Conservation (phyloP, 2,113 vertebrate species). For the Cacatua alba region DNA sequence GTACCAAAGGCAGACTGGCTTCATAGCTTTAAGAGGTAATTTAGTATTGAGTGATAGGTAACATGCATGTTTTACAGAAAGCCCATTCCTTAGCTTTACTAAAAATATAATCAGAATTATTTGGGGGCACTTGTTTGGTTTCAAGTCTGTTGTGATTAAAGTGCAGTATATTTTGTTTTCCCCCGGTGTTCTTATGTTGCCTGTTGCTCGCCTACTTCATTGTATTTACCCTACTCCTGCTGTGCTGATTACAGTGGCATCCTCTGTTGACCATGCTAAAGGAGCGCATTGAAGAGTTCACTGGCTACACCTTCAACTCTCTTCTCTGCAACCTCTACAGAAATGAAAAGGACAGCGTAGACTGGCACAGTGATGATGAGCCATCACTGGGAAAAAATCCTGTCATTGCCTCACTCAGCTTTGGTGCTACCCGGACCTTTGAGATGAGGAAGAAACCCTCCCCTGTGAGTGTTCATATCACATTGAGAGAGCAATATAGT, state of each 20-base stretch:
- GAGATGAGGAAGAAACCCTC: slow-evolving; percentile 90
- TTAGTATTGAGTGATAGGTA: not conserved
- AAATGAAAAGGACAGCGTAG: slow-evolving; percentile 89
- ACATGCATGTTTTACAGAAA: not conserved
- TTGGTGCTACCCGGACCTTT: slow-evolving; percentile 90
- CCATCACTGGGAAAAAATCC: slow-evolving; percentile 82
- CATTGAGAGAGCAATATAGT: not conserved
- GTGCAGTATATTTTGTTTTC: not conserved
- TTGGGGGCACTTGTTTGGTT: not conserved
- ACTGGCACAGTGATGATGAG: slow-evolving; percentile 95
- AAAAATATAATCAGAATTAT: not conserved
- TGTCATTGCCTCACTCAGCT: slow-evolving; percentile 89
- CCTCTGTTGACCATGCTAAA: slow-evolving; percentile 80
- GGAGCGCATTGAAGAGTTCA: slow-evolving; percentile 73
- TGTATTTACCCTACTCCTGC: not conserved
- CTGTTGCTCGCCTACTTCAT: not conserved
- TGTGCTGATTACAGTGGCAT: slow-evolving; percentile 83
- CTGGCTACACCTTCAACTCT: slow-evolving; percentile 86
- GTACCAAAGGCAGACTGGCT: not conserved
- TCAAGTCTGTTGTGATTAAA: not conserved
- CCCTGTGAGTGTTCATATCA: slow-evolving; percentile 77
- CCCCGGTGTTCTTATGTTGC: not conserved
- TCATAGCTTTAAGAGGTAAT: not conserved
- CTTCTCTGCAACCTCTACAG: slow-evolving; percentile 94
- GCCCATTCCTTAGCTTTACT: not conserved